These are phyloP conservation scores for Scalopus aquaticus DNA, from an alignment of 2,113 vertebrate species.

Conservation along the genomic window DNA sequence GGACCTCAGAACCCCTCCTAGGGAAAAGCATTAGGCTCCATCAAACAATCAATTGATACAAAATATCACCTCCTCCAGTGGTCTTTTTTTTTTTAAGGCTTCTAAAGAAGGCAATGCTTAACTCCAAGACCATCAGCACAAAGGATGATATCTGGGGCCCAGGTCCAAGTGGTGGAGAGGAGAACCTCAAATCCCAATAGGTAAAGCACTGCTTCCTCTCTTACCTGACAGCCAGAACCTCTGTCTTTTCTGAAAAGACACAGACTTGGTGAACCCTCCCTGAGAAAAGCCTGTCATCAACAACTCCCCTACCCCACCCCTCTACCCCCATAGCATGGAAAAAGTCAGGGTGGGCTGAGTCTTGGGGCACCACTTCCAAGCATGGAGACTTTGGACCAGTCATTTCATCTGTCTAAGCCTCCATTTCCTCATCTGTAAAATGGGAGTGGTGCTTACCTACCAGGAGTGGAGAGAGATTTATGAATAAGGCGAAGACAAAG, in stretches of 20 bases:
- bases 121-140: not conserved
- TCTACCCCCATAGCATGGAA: not conserved
- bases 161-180: not conserved
- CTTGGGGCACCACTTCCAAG: not conserved
- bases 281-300: not conserved
- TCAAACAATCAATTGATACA: not conserved
- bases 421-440: constrained; percentile 14
- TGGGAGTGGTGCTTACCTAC: too few species aligned
- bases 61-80: not conserved
- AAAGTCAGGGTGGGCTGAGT: not conserved
- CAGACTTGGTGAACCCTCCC: not conserved
- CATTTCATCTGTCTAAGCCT: not conserved
- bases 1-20: not conserved
- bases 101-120: not conserved
- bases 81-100: not conserved
- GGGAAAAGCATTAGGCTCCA: not conserved
- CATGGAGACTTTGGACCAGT: not conserved
- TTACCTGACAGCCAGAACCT: not conserved
- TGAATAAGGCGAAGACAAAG: not conserved
- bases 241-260: not conserved
- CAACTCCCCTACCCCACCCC: too few species aligned
- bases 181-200: not conserved
- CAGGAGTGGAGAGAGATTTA: not conserved
- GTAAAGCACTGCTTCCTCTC: not conserved
- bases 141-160: not conserved